Evolutionary conservation across 2,888 invertebrate species (phyloP).

Genomic region (Ichneumon xanthorius): DNA sequence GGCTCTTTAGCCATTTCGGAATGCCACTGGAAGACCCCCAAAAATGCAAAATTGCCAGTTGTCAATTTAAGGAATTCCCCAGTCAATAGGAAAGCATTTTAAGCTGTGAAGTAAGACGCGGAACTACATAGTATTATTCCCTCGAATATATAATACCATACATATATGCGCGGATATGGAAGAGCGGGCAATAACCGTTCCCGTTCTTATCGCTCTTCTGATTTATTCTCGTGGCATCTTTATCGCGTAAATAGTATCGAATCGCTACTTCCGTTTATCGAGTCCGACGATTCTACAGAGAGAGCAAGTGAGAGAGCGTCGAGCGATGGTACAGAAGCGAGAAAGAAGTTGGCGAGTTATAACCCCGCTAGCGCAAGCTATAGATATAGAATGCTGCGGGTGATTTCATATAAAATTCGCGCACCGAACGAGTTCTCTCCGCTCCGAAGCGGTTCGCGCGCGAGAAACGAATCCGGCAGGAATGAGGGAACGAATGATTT

Average conservation of each 20-base stretch:
- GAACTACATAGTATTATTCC: neutral
- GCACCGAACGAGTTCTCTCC: conserved; percentile 40
- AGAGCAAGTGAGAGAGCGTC: conserved; percentile 40
- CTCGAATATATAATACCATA: conserved; percentile 13
- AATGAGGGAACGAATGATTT: conserved; percentile 52
- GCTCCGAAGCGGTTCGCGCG: neutral
- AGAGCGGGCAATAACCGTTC: conserved; percentile 37
- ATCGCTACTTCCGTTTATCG: conserved; percentile 63
- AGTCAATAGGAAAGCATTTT: neutral
- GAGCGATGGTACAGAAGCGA: conserved; percentile 4
- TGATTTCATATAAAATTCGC: conserved; percentile 54
- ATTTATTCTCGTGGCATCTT: conserved; percentile 55
- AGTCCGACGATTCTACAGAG: conserved; percentile 27
- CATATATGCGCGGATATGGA: conserved; percentile 3
- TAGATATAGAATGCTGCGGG: conserved; percentile 25
- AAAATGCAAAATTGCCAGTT: too few species aligned
- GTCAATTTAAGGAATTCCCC: neutral
- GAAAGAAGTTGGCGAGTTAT: conserved; percentile 50
- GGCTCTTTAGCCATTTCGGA: too few species aligned
- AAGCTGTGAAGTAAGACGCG: neutral
- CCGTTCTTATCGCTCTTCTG: conserved; percentile 43
- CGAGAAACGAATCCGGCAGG: neutral
- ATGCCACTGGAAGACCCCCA: too few species aligned
- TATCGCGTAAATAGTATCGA: conserved; percentile 61
- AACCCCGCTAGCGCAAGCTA: conserved; percentile 29